These are phyloP conservation scores for Laticauda colubrina DNA, from an alignment of 2,113 vertebrate species.

Conservation along the genomic window DNA sequence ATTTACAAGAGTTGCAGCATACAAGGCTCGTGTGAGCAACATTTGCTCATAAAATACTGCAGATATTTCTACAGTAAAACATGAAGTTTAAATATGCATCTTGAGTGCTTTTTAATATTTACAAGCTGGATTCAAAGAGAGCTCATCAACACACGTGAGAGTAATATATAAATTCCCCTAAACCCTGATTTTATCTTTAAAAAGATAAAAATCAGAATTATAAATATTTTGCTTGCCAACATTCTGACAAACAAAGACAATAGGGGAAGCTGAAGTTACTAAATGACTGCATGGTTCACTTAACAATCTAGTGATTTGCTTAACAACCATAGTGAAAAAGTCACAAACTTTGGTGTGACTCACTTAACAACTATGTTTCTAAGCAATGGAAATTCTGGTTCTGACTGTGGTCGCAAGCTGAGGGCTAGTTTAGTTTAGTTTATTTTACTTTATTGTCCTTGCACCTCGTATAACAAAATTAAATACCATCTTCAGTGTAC, in stretches of 20 bases:
- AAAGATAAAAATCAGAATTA: neutral
- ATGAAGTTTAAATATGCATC: neutral
- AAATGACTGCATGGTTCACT: neutral
- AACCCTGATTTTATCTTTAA: too few species aligned
- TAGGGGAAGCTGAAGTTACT: neutral
- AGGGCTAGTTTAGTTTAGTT: neutral
- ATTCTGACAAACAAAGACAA: neutral
- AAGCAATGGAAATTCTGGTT: neutral
- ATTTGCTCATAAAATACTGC: neutral
- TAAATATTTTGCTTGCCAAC: neutral
- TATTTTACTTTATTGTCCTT: too few species aligned
- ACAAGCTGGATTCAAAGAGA: neutral
- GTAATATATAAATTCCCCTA: neutral
- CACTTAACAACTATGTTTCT: neutral
- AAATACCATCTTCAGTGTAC: too few species aligned
- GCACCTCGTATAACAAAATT: too few species aligned
- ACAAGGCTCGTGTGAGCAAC: neutral
- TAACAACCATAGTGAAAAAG: neutral
- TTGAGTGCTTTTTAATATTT: neutral
- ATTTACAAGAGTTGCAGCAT: neutral
- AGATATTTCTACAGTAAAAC: neutral
- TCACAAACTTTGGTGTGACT: neutral
- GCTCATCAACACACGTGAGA: neutral
- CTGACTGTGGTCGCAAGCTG: neutral
- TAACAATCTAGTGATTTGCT: neutral